A percentile compares a stretch with the other conserved stretches of the same genome.
Evolutionary conservation across 2,797 vertebrate species (phyloP).

Genomic region (Cuniculus paca): DNA sequence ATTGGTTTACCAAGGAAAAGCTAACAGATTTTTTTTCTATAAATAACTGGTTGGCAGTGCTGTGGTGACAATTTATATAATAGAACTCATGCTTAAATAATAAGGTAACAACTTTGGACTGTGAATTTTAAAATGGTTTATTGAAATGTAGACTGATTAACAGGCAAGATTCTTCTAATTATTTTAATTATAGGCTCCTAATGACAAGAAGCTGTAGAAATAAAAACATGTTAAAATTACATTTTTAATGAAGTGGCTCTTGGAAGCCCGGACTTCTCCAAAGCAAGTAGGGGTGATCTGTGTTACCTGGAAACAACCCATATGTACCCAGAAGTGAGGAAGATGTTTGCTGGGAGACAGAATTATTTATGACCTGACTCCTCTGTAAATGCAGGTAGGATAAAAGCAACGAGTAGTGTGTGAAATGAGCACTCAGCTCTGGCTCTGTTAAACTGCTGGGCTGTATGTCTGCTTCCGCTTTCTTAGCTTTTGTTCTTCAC

Average conservation of each 20-base stretch:
- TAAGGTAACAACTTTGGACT: constrained; percentile 84
- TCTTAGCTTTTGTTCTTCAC: not conserved
- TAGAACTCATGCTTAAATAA: constrained; percentile 84
- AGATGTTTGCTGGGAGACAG: not conserved
- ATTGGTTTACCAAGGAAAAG: constrained; percentile 73
- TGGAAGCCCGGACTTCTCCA: constrained; percentile 48
- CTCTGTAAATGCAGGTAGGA: not conserved
- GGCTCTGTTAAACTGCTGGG: not conserved
- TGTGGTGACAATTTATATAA: constrained; percentile 81
- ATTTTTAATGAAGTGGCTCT: constrained; percentile 76
- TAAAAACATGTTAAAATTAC: constrained; percentile 84
- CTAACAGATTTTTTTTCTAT: constrained; percentile 82
- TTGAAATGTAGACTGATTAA: constrained; percentile 86
- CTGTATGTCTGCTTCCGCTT: not conserved
- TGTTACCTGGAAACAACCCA: not conserved
- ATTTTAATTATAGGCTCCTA: constrained; percentile 87
- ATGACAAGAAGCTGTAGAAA: constrained; percentile 85
- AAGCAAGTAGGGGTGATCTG: constrained; percentile 32
- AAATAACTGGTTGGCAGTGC: constrained; percentile 80
- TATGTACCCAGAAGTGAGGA: not conserved
- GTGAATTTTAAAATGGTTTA: constrained; percentile 83
- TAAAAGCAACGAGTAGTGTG: not conserved
- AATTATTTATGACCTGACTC: constrained; percentile 47
- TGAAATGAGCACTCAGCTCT: not conserved
- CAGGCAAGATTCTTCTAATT: constrained; percentile 87